Evolutionary conservation across 2,113 vertebrate genomes (phyloP), one percentile per base, ranked within the genome.

Genomic region (Lasiurus borealis): DNA sequence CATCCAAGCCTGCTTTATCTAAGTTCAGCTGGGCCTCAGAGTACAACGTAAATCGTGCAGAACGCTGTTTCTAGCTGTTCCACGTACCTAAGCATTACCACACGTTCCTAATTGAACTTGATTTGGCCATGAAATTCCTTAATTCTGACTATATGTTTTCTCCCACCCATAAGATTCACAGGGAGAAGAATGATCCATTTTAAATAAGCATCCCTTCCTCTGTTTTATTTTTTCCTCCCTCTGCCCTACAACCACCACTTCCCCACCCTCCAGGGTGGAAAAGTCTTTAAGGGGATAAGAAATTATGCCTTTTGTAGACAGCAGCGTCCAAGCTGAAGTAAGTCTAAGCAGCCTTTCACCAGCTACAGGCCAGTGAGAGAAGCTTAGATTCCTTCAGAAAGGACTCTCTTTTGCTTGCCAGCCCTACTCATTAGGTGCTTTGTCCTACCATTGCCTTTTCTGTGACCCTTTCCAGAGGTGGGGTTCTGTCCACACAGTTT

Each of bases 101-200:
- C 40, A 64, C 46, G 29, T 89, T 96, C 54, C 81, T 97, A 84
- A 93, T n/a, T 89, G 94, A 85, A 44, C 91, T 95, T 89, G 91
- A 96, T 93, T 96, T 96, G 80, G 52, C 72, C 94, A 85, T 91
- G 90, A 96, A 91, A 91, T 95, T 91, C 59, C 92, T 94, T 93
- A 84, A 87, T 85, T 91, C 89, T 96, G 87, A 88, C 86, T 86
- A 29, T 52, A 52, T 88, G 71, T 93, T 93, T 85, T 85, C 66
- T 82, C 52, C 29, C 27, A 48, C 71, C 85, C 76, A 46, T 57
- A 59, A 66, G 59, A 82, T 50, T 93, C n/a, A 10, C 9, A 40
- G 27, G 10, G 8, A 52, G 13, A 64, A 92, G 62, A 68, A 71
- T 1, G 9, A n/a, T 25, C 81, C 64, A 52, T 85, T 81, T 88